phyloP scores from a whole-genome alignment of 2,797 vertebrate species.

The Artibeus lituratus region DNA sequence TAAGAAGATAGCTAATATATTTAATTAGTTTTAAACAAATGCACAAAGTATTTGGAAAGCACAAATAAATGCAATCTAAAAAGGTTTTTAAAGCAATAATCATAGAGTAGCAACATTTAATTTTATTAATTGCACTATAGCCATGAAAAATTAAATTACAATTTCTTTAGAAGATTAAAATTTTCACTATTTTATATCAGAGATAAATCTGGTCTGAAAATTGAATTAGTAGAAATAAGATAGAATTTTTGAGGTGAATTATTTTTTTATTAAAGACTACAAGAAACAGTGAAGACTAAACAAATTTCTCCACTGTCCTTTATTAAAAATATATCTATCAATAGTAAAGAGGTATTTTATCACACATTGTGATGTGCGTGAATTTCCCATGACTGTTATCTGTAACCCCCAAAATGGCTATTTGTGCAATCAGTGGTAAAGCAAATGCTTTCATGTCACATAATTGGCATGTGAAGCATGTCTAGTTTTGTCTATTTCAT shows the following conservation, averaged over 20 bases:
- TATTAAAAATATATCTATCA: neutral
- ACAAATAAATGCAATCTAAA: neutral
- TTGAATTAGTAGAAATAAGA: neutral
- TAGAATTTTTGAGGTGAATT: neutral
- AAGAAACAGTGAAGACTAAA: neutral
- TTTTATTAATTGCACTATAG: neutral
- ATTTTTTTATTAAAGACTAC: neutral
- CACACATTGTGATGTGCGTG: neutral
- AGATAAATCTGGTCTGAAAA: constrained; percentile 17
- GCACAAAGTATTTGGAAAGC: neutral
- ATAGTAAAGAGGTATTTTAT: neutral
- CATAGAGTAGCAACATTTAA: neutral
- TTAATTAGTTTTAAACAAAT: neutral
- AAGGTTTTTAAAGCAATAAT: neutral
- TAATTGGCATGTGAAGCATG: neutral
- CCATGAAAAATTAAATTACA: neutral
- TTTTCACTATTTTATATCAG: neutral
- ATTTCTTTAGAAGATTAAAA: neutral
- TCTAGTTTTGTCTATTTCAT: neutral
- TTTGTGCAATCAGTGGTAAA: neutral
- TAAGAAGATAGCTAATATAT: neutral
- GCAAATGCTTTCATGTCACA: neutral
- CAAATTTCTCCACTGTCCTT: neutral
- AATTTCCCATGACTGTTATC: neutral
- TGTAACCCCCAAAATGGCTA: neutral